A percentile compares a stretch with the other conserved stretches of the same genome.
phyloP scores from a whole-genome alignment of 2,888 invertebrate species.

The Pyrgus malvae region DNA sequence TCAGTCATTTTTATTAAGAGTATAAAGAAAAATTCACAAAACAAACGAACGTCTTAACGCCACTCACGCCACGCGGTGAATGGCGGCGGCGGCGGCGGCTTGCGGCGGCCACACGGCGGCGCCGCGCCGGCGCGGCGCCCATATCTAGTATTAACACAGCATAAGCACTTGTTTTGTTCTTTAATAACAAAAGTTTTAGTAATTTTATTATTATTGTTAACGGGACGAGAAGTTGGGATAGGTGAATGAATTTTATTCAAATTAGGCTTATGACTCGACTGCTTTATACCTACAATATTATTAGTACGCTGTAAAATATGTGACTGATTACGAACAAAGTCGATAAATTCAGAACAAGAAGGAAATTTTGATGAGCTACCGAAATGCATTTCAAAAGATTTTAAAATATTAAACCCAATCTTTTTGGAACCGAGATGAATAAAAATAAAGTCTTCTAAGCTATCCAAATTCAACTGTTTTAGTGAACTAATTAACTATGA shows the following conservation, averaged over 20 bases:
- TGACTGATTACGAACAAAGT: conserved; percentile 6
- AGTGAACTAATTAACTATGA: conserved; percentile 1
- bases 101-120: no score
- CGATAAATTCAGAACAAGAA: neutral
- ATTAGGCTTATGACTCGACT: neutral
- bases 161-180: conserved; percentile 1
- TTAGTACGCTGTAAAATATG: conserved; percentile 9
- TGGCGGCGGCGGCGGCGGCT: no score
- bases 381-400: neutral
- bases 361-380: neutral
- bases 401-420: conserved; percentile 7
- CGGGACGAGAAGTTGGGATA: neutral
- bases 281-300: neutral
- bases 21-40: no score
- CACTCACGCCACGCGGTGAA: no score
- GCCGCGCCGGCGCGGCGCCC: no score
- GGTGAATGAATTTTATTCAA: neutral
- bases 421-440: conserved; percentile 13
- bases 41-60: no score
- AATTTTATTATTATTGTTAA: neutral
- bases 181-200: conserved; percentile 3
- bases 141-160: conserved; percentile 10
- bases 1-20: no score
- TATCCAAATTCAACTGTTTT: conserved; percentile 3
- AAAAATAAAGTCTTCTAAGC: conserved; percentile 10